Base-by-base conservation (phyloP, 2,888 invertebrate species). In the Cantharis rufa region DNA sequence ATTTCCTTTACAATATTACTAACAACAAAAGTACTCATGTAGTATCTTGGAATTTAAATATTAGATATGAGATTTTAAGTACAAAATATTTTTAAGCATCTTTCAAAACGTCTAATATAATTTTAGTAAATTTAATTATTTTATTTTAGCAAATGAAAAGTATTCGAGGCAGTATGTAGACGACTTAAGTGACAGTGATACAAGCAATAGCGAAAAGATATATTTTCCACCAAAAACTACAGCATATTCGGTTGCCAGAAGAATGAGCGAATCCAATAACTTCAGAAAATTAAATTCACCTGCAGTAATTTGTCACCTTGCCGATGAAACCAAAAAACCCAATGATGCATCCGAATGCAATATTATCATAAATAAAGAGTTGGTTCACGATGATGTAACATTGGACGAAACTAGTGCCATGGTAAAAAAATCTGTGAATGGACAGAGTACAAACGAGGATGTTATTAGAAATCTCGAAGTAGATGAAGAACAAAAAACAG, bases 161-260 rank as follows among this genome's bases (percentile, higher is more conserved):
- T 21, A 62, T n/a, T 9, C 15, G 11, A 3, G 13, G 1, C 2
- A 27, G 28, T 24, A 63, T 62, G 27, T 62, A 1, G 74, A 74
- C 11, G 68, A 74, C 11, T 4, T 21, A 21, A 74, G 70, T 13
- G 73, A 73, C 13, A 69, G 69, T n/a, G 63, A 69, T 27, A 74
- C 70, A 10, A 70, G 63, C 32, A 48, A 62, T 18, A 74, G 74
- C 15, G 62, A 62, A 32, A 27, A 74, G 48, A 74, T 74, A 15
- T 74, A 74, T 64, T 74, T 28, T 18, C 2, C 18, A 9, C 70
- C 63, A 4, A 70, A 74, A 10, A 48, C 70, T 5, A 24, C 70
- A 1, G 70, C 70, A 11, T 74, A 74, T 21, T 63, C 74, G 7
- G 70, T 74, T 11, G 27, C 69, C 13, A 69, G 32, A 69, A 69